Evolutionary conservation across 37 sponge, comb jelly and placozoan genomes (phyloP).

Genomic region (Sycon ciliatum): DNA sequence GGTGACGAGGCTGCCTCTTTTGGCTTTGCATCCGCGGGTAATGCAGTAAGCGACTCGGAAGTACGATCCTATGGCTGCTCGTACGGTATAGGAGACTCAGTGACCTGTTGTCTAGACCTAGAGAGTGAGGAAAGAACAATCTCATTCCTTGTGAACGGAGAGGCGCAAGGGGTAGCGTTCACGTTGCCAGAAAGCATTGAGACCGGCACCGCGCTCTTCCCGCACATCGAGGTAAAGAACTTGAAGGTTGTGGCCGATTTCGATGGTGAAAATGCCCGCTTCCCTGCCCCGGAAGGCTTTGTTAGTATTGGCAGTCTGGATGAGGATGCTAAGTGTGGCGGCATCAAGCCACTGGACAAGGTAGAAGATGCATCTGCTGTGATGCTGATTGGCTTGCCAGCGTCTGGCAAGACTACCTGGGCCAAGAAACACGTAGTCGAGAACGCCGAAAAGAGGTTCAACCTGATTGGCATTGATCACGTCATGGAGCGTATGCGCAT

Average conservation of each 20-base stretch:
- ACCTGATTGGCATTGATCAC: constrained; percentile 63
- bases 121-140: constrained; percentile 47
- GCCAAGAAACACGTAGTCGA: constrained; percentile 52
- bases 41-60: constrained; percentile 35
- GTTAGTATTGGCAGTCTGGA: background rate
- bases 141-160: constrained; percentile 84
- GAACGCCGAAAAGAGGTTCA: constrained; percentile 62
- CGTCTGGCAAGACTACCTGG: constrained; percentile 95
- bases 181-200: constrained; percentile 3
- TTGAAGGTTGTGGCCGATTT: constrained; percentile 60
- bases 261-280: background rate
- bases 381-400: constrained; percentile 84
- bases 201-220: constrained; percentile 52
- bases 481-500: constrained; percentile 90
- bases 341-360: background rate
- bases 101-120: constrained; percentile 63
- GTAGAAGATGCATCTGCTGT: constrained; percentile 39
- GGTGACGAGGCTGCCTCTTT: constrained; percentile 57
- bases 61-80: constrained; percentile 57
- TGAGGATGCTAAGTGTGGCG: background rate
- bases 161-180: constrained; percentile 37
- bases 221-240: constrained; percentile 75
- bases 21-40: constrained; percentile 73
- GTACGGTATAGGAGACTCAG: constrained; percentile 71
- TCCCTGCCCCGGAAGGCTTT: background rate